These are phyloP conservation scores for Pteronotus mesoamericanus DNA, from an alignment of 2,797 vertebrate species.

Conservation along the genomic window DNA sequence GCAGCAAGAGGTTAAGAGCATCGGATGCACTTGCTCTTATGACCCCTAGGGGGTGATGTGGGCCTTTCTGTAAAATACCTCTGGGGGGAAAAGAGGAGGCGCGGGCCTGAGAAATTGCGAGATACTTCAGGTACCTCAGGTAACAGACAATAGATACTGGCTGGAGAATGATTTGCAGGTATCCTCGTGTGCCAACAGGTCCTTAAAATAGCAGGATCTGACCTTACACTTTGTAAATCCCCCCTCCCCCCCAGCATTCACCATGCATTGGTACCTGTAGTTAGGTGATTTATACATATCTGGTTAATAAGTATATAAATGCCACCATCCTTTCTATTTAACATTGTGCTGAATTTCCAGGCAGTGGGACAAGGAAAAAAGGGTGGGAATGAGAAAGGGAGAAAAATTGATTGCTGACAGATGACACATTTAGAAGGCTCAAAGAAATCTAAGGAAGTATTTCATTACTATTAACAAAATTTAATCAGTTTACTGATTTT, in stretches of 20 bases:
- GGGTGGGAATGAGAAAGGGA: background rate
- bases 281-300: background rate
- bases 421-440: background rate
- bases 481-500: background rate
- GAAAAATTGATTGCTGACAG: background rate
- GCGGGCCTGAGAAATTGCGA: background rate
- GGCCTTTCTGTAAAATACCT: background rate
- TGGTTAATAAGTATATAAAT: background rate
- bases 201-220: background rate
- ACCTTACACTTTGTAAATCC: background rate
- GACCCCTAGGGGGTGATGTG: background rate
- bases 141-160: background rate
- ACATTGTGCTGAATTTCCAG: background rate
- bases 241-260: background rate
- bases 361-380: background rate
- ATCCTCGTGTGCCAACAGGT: background rate
- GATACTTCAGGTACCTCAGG: background rate
- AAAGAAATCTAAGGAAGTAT: background rate
- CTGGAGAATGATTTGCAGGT: background rate
- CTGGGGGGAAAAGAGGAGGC: fast-evolving
- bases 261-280: too few species aligned
- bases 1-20: background rate
- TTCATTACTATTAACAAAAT: background rate
- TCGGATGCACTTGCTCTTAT: background rate
- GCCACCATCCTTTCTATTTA: background rate